phyloP scores from a whole-genome alignment of 2,113 vertebrate genomes.

The Pleuronectes platessa region DNA sequence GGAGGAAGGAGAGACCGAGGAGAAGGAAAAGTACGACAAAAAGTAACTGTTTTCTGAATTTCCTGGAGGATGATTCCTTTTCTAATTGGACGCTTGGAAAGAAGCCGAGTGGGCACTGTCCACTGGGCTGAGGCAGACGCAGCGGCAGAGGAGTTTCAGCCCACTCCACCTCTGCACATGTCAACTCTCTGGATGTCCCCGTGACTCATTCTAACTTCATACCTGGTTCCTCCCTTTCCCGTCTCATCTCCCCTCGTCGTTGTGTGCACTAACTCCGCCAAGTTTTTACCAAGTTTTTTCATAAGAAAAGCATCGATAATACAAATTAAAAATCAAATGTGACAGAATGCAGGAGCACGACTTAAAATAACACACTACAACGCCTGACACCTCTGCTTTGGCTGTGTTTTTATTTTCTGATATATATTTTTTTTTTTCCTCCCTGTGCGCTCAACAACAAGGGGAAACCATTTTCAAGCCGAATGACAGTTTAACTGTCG shows the following conservation, averaged over 20 bases:
- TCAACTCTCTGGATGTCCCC: constrained; percentile 17
- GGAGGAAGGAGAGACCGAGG: not conserved
- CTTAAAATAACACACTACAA: not conserved
- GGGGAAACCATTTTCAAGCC: constrained; percentile 11
- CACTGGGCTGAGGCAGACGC: constrained; percentile 38
- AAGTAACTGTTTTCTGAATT: constrained; percentile 30
- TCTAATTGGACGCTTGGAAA: constrained; percentile 45
- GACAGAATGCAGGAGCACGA: constrained; percentile 3
- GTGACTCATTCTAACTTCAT: constrained; percentile 43
- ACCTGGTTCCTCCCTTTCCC: constrained; percentile 30
- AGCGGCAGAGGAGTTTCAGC: constrained; percentile 23
- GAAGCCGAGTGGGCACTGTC: constrained; percentile 31
- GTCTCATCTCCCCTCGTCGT: constrained; percentile 1
- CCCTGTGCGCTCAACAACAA: not conserved
- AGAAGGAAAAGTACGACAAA: constrained; percentile 1
- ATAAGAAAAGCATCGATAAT: constrained; percentile 9
- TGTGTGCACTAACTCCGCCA: constrained; percentile 2
- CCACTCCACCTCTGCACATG: constrained; percentile 32
- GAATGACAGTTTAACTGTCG: constrained; percentile 5
- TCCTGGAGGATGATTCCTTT: constrained; percentile 36
- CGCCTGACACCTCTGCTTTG: too few species aligned
- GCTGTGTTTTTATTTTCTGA: not conserved
- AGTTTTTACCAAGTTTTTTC: not conserved
- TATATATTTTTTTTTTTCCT: not conserved
- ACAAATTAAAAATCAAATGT: constrained; percentile 31